Evolutionary conservation across 2,888 invertebrate species (phyloP), one percentile per base, ranked within the genome.

Genomic region (Eulithis testata): DNA sequence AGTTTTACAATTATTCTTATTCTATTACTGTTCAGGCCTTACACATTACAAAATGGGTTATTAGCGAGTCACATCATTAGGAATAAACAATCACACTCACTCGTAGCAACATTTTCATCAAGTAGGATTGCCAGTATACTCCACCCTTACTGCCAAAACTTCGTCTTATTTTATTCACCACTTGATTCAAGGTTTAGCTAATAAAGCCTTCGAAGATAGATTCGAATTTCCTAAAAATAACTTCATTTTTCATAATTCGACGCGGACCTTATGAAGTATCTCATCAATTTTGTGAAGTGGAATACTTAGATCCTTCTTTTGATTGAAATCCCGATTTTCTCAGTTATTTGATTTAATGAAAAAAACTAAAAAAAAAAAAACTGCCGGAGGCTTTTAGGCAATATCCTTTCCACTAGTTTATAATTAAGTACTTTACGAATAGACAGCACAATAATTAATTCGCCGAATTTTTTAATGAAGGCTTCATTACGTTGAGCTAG

Each of bases 201-300:
- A 63, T 65, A 66, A 64, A 55, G 61, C 27, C 50, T 68, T 49
- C 9, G 47, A 52, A 59, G 49, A 63, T 62, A 64, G 44, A 64
- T 61, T 50, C 27, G 36, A 67, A 67, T 63, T 51, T 55, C 43
- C 54, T 51, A 1, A 61, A 60, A 64, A 63, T 63, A 67, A 64
- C 49, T 64, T 47, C 37, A 61, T 61, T 64, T 67, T 47, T 58
- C 50, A 60, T 63, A 67, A 60, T 53, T 60, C 47, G 49, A 43
- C 63, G 53, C 53, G 55, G 51, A 62, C 62, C 59, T 50, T 54
- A 63, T 59, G 36, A 67, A 67, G 67, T 67, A 67, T 60, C 60
- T 54, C 54, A 67, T 67, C 57, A 64, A 64, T 67, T 67, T 64
- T 45, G 55, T 31, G 31, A 64, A 63, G 63, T 60, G 52, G 56